phyloP scores from a whole-genome alignment of 1,140 invertebrate species.

The Ooceraea biroi region DNA sequence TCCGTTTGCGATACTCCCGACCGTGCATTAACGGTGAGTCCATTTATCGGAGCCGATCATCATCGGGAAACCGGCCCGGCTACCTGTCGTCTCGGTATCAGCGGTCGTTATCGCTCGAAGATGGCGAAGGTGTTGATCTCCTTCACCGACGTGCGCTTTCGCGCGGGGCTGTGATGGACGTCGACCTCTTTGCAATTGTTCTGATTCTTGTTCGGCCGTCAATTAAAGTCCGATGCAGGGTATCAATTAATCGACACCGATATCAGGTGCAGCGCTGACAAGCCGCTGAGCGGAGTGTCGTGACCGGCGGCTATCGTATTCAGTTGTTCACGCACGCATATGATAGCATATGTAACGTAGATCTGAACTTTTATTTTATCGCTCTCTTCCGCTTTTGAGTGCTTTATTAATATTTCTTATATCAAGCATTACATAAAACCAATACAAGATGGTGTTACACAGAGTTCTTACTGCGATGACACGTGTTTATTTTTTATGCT shows the following conservation, averaged over 20 bases:
- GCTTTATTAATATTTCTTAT: too few relatives aligned
- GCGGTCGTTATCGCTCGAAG: background rate
- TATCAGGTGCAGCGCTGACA: too few relatives aligned
- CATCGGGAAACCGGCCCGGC: background rate
- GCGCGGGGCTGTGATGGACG: background rate
- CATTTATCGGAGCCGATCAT: background rate
- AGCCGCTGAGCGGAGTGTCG: too few relatives aligned
- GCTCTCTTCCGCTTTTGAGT: background rate
- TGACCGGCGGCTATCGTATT: background rate
- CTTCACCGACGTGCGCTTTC: background rate
- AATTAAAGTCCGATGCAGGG: too few relatives aligned
- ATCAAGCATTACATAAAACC: too few relatives aligned
- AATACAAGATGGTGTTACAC: too few relatives aligned
- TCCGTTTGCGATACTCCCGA: constrained; percentile 66
- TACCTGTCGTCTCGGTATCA: background rate
- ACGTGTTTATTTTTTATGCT: too few relatives aligned
- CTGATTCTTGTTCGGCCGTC: background rate
- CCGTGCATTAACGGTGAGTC: constrained; percentile 56
- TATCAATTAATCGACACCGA: too few relatives aligned
- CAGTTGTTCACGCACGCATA: background rate
- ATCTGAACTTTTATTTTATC: background rate
- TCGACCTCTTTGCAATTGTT: background rate
- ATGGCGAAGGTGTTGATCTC: background rate
- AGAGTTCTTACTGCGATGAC: too few relatives aligned
- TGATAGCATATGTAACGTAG: background rate